A percentile compares a stretch with the other conserved stretches of the same genome.
Conservation (phyloP, 2,113 vertebrate species). For the Chaetorhynchus papuensis region DNA sequence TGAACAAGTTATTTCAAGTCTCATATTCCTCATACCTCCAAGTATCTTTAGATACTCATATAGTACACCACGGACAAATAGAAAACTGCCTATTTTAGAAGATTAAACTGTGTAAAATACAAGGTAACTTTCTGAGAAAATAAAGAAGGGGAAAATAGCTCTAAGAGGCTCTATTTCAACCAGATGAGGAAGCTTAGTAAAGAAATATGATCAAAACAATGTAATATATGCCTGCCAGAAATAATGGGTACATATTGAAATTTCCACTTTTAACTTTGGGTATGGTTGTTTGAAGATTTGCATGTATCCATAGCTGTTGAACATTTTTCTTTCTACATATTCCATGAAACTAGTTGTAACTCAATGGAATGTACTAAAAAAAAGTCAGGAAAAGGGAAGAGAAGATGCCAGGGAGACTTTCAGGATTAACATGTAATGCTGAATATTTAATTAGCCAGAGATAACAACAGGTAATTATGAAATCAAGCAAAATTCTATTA, state of each 20-base stretch:
- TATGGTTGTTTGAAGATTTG: background rate
- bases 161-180: constrained; percentile 2
- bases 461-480: constrained; percentile 58
- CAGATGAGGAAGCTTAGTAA: background rate
- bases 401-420: background rate
- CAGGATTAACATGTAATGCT: background rate
- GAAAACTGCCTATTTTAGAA: background rate
- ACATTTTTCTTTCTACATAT: background rate
- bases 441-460: constrained; percentile 45
- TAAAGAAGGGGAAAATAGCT: background rate
- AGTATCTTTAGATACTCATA: background rate
- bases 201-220: constrained; percentile 22
- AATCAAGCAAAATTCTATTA: constrained; percentile 41
- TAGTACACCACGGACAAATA: background rate
- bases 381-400: background rate
- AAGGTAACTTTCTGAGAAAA: background rate
- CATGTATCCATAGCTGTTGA: background rate
- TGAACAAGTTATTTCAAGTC: background rate
- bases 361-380: background rate
- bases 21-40: background rate
- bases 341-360: background rate
- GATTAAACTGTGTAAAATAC: background rate
- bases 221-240: background rate
- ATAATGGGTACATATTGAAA: background rate
- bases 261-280: background rate